Conservation (phyloP, 2,888 invertebrate species). For the Steromphala cineraria region DNA sequence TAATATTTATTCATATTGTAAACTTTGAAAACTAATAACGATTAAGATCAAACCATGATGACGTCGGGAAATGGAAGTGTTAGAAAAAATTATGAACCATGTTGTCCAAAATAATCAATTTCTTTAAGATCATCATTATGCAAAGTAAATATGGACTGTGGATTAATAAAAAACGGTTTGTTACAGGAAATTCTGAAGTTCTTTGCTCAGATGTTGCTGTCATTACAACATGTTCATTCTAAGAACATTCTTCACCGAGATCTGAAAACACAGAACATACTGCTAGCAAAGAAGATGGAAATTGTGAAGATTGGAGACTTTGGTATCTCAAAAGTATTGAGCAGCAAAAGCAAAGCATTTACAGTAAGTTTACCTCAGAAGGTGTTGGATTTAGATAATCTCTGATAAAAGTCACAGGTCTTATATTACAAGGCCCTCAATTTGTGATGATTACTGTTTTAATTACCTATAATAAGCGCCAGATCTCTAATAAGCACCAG, state of each 20-base stretch:
- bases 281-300: conserved; percentile 83
- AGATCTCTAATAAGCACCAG: too few relatives aligned
- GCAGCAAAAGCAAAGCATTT: conserved; percentile 78
- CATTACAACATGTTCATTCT: conserved; percentile 87
- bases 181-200: conserved; percentile 83
- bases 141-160: neutral
- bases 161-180: conserved; percentile 14
- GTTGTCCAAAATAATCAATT: too few relatives aligned
- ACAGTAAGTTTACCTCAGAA: conserved; percentile 69
- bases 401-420: too few relatives aligned
- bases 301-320: conserved; percentile 90
- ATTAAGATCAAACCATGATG: too few relatives aligned
- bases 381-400: too few relatives aligned
- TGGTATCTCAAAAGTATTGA: conserved; percentile 87
- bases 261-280: conserved; percentile 89
- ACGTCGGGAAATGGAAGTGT: too few relatives aligned
- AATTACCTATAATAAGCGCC: too few relatives aligned
- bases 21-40: too few relatives aligned
- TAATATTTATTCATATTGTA: too few relatives aligned
- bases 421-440: too few relatives aligned
- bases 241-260: conserved; percentile 88
- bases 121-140: neutral
- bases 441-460: too few relatives aligned
- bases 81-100: too few relatives aligned
- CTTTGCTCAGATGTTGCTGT: conserved; percentile 85